Percentiles rank a stretch among this genome's conserved stretches.
Conservation (phyloP, 2,797 vertebrate genomes). For the Chelidonichthys spinosus region DNA sequence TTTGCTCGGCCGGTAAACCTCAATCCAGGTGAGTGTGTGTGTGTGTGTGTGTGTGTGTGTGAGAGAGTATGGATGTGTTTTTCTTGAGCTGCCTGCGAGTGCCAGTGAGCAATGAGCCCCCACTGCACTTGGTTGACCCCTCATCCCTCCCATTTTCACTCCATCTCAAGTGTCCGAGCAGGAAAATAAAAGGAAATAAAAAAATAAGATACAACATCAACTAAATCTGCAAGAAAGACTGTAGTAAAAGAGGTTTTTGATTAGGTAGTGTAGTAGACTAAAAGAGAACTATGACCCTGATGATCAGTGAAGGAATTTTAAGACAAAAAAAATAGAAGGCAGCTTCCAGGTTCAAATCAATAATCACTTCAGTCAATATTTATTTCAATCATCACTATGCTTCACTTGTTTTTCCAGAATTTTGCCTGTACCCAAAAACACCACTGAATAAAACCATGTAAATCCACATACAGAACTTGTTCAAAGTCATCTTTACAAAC, state of each 20-base stretch:
- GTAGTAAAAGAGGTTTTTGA: slow-evolving; percentile 3
- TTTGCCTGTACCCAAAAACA: background rate
- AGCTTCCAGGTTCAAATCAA: slow-evolving; percentile 13
- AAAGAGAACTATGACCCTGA: background rate
- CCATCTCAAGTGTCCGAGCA: slow-evolving; percentile 50
- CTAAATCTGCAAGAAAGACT: slow-evolving; percentile 6
- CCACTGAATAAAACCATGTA: background rate
- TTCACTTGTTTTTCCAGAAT: slow-evolving; percentile 9
- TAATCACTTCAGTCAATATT: background rate
- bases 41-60: slow-evolving; percentile 9
- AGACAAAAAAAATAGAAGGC: background rate
- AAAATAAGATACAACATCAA: slow-evolving; percentile 58
- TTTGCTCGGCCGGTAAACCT: slow-evolving; percentile 37
- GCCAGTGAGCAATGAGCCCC: slow-evolving; percentile 53
- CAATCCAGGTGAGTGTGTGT: slow-evolving; percentile 44
- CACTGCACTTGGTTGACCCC: slow-evolving; percentile 75
- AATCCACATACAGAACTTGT: background rate
- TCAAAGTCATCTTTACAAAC: background rate
- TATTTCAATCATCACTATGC: slow-evolving; percentile 2
- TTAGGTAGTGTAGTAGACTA: background rate
- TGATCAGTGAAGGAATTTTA: background rate
- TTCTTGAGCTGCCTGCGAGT: slow-evolving; percentile 35
- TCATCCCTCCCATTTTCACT: slow-evolving; percentile 69
- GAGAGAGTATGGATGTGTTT: slow-evolving; percentile 26
- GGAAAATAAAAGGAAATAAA: slow-evolving; percentile 44